Conservation (phyloP, 2,113 vertebrate genomes). For the Ptyas mucosa region DNA sequence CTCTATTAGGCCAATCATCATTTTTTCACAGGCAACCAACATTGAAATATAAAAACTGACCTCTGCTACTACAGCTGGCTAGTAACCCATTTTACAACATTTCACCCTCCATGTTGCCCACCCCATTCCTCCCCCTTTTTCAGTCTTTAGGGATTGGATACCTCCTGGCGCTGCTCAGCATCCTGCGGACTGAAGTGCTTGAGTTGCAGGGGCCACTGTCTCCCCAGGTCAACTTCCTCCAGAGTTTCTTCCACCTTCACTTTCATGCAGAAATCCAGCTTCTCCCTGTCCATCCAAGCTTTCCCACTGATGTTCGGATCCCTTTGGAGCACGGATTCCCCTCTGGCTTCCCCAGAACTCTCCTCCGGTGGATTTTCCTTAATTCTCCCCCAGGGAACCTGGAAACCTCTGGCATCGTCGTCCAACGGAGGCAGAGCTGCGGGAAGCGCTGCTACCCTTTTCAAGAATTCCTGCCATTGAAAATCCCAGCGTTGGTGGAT, state of each 20-base stretch:
- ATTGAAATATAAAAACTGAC: not conserved
- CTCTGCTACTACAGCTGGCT: not conserved
- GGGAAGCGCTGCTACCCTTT: not conserved
- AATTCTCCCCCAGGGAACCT: not conserved
- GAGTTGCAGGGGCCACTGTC: not conserved
- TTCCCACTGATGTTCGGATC: not conserved
- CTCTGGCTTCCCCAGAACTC: not conserved
- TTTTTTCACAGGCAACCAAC: not conserved
- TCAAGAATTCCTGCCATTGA: slow-evolving; percentile 7
- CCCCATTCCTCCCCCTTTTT: not conserved
- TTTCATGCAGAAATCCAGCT: not conserved
- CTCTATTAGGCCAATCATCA: not conserved
- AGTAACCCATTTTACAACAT: not conserved
- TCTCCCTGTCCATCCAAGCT: too few species aligned
- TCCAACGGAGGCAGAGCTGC: not conserved
- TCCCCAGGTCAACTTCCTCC: not conserved
- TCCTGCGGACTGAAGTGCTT: not conserved
- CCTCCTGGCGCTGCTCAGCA: not conserved
- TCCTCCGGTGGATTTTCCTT: not conserved
- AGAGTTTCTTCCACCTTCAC: not conserved
- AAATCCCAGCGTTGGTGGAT: not conserved
- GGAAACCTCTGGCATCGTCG: not conserved
- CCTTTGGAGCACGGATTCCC: not conserved
- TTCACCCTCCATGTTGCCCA: not conserved
- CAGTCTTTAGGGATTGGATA: not conserved